Evolutionary conservation across 2,888 invertebrate genomes (phyloP).

Genomic region (Apodemia zela): DNA sequence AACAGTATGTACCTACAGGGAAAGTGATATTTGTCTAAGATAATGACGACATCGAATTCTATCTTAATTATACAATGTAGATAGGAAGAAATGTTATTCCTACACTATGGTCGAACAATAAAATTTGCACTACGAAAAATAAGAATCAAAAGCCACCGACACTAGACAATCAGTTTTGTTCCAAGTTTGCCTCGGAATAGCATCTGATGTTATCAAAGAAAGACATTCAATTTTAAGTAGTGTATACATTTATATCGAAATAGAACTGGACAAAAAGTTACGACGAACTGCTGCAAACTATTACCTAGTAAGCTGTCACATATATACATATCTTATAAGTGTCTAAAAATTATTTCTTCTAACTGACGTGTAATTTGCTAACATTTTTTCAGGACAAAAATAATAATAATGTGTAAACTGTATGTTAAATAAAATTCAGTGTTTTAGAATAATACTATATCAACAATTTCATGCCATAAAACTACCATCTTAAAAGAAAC

Average conservation of each 20-base stretch:
- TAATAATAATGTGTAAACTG: too few species aligned
- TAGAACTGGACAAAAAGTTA: background rate
- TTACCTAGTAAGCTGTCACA: background rate
- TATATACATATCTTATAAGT: background rate
- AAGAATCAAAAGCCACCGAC: background rate
- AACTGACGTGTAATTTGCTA: background rate
- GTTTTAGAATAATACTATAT: background rate
- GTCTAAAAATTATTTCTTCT: background rate
- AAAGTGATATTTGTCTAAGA: slow-evolving; percentile 12
- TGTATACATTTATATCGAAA: background rate
- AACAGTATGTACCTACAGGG: slow-evolving; percentile 39
- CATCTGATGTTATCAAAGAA: background rate
- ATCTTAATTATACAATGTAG: slow-evolving; percentile 23
- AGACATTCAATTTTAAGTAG: background rate
- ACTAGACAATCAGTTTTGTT: background rate
- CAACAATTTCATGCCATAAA: background rate
- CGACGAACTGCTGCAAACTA: background rate
- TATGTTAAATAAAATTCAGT: too few species aligned
- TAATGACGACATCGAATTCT: slow-evolving; percentile 20
- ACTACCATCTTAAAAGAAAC: slow-evolving; percentile 2
- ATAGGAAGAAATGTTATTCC: slow-evolving; percentile 2
- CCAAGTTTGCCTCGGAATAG: background rate
- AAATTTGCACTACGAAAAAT: slow-evolving; percentile 12
- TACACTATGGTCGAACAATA: background rate
- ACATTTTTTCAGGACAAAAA: background rate